phyloP scores from a whole-genome alignment of 1,140 invertebrate species.

The Bactericera cockerelli region DNA sequence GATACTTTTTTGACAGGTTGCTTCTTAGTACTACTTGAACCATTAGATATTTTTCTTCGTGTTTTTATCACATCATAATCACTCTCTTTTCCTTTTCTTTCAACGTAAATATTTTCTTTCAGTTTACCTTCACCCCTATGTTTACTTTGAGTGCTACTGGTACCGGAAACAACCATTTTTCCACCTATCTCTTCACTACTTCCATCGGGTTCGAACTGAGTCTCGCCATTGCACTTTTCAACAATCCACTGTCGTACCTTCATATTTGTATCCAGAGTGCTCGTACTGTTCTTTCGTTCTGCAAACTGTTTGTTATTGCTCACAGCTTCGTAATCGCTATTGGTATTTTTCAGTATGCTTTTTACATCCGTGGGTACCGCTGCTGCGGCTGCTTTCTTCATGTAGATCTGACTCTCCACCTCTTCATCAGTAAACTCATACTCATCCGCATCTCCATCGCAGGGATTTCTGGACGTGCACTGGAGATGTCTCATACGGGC shows the following conservation, averaged over 20 bases:
- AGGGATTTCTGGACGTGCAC: background rate
- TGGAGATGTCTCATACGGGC: slow-evolving; percentile 26
- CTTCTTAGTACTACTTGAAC: slow-evolving; percentile 1
- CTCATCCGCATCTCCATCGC: slow-evolving; percentile 21
- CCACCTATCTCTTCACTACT: background rate
- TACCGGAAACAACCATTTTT: background rate
- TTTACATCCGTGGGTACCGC: slow-evolving; percentile 33
- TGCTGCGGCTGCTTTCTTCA: slow-evolving; percentile 23
- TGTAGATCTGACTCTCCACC: slow-evolving; percentile 19
- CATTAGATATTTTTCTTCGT: background rate
- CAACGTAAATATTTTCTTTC: background rate
- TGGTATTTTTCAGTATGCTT: slow-evolving; percentile 36
- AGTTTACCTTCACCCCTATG: background rate
- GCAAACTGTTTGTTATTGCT: slow-evolving; percentile 19
- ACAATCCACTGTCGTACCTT: slow-evolving; percentile 75
- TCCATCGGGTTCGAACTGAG: background rate
- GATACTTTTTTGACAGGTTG: slow-evolving; percentile 42
- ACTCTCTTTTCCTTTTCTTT: background rate
- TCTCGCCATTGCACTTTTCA: slow-evolving; percentile 31
- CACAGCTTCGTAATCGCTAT: slow-evolving; percentile 39
- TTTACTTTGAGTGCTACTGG: background rate
- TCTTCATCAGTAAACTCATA: slow-evolving; percentile 18
- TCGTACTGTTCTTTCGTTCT: slow-evolving; percentile 54
- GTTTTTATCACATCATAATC: background rate
- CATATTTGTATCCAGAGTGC: slow-evolving; percentile 54